phyloP scores from a whole-genome alignment of 1,140 invertebrate genomes.

The Drosophila murphyi region DNA sequence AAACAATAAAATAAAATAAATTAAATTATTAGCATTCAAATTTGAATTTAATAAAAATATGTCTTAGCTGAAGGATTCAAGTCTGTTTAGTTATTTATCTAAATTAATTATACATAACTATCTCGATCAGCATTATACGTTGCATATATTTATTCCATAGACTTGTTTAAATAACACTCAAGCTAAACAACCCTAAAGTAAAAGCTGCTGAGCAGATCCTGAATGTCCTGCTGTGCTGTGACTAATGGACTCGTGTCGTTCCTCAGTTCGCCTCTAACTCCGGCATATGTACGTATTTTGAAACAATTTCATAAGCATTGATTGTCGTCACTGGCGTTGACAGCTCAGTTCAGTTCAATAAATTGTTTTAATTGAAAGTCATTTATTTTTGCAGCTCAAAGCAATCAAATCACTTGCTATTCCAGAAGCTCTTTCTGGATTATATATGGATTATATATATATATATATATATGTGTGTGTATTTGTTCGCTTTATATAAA shows the following conservation, averaged over 20 bases:
- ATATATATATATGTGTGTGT: slow-evolving; percentile 1
- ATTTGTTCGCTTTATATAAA: not conserved
- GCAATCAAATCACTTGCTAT: slow-evolving; percentile 77
- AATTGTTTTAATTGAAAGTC: slow-evolving; percentile 82
- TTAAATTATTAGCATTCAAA: not conserved
- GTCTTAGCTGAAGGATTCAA: not conserved
- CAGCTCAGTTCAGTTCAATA: slow-evolving; percentile 68
- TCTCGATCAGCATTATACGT: too few species aligned
- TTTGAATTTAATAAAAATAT: not conserved
- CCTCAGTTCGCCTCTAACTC: not conserved
- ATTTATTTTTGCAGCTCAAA: slow-evolving; percentile 67
- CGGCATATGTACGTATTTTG: slow-evolving; percentile 61
- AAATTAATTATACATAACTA: too few species aligned
- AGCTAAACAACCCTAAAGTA: slow-evolving; percentile 7
- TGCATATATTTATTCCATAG: too few species aligned
- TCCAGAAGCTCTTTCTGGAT: slow-evolving; percentile 5
- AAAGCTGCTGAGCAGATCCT: not conserved
- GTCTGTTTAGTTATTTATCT: not conserved
- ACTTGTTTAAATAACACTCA: not conserved
- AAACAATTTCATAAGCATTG: slow-evolving; percentile 78
- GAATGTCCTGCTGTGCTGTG: slow-evolving; percentile 37
- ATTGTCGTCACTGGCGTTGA: slow-evolving; percentile 66
- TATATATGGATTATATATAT: slow-evolving; percentile 18
- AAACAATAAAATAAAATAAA: slow-evolving; percentile 9
- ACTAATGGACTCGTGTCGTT: slow-evolving; percentile 23